A percentile compares a stretch with the other conserved stretches of the same genome.
phyloP scores from a whole-genome alignment of 2,113 vertebrate genomes.

The Gasterosteus aculeatus region DNA sequence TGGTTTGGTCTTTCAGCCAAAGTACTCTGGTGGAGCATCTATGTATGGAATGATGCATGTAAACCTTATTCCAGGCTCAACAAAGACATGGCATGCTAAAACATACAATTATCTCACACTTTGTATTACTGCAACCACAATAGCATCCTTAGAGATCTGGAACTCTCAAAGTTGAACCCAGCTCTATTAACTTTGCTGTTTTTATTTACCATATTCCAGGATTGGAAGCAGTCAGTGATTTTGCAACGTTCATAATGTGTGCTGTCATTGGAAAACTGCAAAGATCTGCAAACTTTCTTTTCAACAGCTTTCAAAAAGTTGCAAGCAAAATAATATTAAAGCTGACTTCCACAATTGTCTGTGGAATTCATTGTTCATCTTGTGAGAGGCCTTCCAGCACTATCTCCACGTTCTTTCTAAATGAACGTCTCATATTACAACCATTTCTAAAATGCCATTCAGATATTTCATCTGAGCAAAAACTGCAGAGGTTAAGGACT shows the following conservation, averaged over 20 bases:
- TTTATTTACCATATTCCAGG: conserved; percentile 2
- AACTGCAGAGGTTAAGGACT: background rate
- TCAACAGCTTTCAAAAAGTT: conserved; percentile 23
- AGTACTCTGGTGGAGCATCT: background rate
- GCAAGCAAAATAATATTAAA: conserved; percentile 13
- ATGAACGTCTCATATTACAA: background rate
- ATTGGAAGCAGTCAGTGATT: background rate
- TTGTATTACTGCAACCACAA: background rate
- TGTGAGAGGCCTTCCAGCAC: background rate
- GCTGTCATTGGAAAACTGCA: conserved; percentile 10
- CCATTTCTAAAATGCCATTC: background rate
- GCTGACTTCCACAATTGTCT: conserved; percentile 19
- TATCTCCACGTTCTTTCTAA: background rate
- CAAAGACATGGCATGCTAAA: conserved; percentile 7
- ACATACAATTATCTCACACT: conserved; percentile 1
- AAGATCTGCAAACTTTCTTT: background rate
- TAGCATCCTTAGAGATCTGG: background rate
- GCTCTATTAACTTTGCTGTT: conserved; percentile 6
- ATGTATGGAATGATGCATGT: background rate
- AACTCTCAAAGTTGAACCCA: background rate
- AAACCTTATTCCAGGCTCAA: background rate
- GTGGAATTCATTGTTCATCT: conserved; percentile 8
- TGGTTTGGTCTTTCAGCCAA: background rate
- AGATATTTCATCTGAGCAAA: conserved; percentile 1
- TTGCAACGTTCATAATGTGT: background rate